Conservation (phyloP, 1,140 invertebrate genomes). For the Diorhabda sublineata region DNA sequence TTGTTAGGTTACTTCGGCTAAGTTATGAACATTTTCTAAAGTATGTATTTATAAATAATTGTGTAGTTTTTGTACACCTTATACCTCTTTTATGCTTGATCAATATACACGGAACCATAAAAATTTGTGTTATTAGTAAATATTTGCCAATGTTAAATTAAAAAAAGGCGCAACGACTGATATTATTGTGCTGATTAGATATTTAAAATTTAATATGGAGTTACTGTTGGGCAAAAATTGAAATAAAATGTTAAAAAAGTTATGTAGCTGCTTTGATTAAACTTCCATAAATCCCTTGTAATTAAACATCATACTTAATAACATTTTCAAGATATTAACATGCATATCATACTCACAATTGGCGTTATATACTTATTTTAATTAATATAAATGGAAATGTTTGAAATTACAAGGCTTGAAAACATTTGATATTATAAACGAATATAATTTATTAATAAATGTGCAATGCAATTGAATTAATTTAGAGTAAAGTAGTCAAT, state of each 20-base stretch:
- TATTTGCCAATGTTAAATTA: neutral
- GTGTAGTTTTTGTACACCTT: constrained; percentile 2
- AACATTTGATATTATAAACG: too few species aligned
- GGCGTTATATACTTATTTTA: too few species aligned
- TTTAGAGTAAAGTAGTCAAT: too few species aligned
- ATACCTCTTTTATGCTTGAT: constrained; percentile 1
- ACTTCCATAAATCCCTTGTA: too few species aligned
- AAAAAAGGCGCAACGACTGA: neutral
- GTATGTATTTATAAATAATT: neutral
- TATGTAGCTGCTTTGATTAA: neutral
- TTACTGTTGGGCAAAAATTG: neutral
- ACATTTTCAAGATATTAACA: too few species aligned
- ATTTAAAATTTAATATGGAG: neutral
- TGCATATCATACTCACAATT: too few species aligned
- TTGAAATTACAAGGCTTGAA: too few species aligned
- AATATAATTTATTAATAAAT: too few species aligned
- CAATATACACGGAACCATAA: neutral
- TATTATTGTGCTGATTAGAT: neutral
- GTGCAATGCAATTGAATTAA: too few species aligned
- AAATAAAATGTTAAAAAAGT: neutral
- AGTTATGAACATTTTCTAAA: neutral
- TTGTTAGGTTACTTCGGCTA: neutral
- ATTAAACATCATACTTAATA: too few species aligned
- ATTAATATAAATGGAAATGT: too few species aligned
- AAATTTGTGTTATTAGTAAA: neutral